Evolutionary conservation across 1,140 invertebrate species (phyloP).

Genomic region (Triops longicaudatus): DNA sequence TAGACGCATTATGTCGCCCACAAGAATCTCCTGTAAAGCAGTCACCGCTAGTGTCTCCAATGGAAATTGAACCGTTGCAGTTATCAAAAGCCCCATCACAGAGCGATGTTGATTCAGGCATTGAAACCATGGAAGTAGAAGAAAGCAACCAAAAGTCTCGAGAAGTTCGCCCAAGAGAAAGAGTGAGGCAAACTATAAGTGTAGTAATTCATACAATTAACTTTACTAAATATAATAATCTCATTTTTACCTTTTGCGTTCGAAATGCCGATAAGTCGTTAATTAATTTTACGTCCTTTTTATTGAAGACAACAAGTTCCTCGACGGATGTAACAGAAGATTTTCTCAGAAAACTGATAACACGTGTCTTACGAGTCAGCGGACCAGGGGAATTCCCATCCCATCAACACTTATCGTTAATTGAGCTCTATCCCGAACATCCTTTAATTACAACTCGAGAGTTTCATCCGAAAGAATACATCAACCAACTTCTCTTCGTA

Average conservation of each 20-base stretch:
- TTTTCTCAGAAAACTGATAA: conserved; percentile 51
- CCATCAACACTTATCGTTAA: conserved; percentile 16
- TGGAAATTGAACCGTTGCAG: conserved; percentile 21
- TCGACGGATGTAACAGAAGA: conserved; percentile 52
- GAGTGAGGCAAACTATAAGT: too few relatives aligned
- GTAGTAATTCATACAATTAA: too few relatives aligned
- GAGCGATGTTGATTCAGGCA: conserved; percentile 61
- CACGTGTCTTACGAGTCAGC: conserved; percentile 50
- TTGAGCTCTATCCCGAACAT: not conserved
- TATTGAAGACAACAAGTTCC: conserved; percentile 41
- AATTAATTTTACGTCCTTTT: too few relatives aligned
- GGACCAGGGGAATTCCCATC: not conserved
- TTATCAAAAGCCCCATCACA: conserved; percentile 35
- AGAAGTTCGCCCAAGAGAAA: conserved; percentile 36
- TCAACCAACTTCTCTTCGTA: conserved; percentile 19
- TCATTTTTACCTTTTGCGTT: too few relatives aligned
- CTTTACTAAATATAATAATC: too few relatives aligned
- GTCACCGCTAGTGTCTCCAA: not conserved
- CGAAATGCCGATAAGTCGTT: too few relatives aligned
- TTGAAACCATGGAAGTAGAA: conserved; percentile 67
- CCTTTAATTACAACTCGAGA: conserved; percentile 10
- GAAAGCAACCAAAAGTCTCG: conserved; percentile 35
- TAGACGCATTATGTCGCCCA: conserved; percentile 31
- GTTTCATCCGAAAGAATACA: not conserved
- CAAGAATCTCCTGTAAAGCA: conserved; percentile 30